Base-by-base conservation (phyloP, 2,113 vertebrate genomes). In the Microtus montanus region DNA sequence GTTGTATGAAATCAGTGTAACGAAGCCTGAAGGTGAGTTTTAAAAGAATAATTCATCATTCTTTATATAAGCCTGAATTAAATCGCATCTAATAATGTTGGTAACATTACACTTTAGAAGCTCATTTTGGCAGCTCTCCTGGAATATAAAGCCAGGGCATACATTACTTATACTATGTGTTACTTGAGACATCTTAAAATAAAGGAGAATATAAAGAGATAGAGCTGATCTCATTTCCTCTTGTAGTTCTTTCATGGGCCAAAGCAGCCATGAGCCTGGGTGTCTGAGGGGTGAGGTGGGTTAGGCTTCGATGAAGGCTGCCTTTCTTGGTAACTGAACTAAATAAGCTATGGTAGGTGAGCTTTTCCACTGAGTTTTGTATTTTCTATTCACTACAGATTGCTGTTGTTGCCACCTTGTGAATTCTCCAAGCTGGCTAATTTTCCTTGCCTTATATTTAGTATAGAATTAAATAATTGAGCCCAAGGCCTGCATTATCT, bases 151-250 rank as follows among this genome's bases (percentile, higher is more conserved):
- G 41, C 38, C 4, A 35, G 86, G 35, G 28, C 17, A 35, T 71
- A 70, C 0, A 2, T 88, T 87, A 78, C 87, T 96, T 74, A 90
- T 33, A 30, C 85, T 85, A 33, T 11, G 28, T 93, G 93, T 85
- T 93, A 73, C 47, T 54, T 92, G 92, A 96, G 87, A 92, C 93
- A 86, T 86, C 80, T 94, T 38, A 66, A 78, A 92, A 92, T 92
- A 92, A 95, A 82, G 0, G 7, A 95, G 89, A 75, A 93, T 71
- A 90, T 96, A 52, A 93, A 95, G 61, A 89, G 91, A 22, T 86
- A 94, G 94, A 96, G 52, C 41, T 85, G 89, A 95, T 74, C 80
- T 97, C 87, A 92, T 79, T 95, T 96, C 93, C 90, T 83, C 47
- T 64, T 80, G 41, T 41, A 85, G 84, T 19, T 93, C 38, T 54